These are phyloP conservation scores for Stratiomys singularior DNA, from an alignment of 2,888 invertebrate genomes.

Conservation along the genomic window DNA sequence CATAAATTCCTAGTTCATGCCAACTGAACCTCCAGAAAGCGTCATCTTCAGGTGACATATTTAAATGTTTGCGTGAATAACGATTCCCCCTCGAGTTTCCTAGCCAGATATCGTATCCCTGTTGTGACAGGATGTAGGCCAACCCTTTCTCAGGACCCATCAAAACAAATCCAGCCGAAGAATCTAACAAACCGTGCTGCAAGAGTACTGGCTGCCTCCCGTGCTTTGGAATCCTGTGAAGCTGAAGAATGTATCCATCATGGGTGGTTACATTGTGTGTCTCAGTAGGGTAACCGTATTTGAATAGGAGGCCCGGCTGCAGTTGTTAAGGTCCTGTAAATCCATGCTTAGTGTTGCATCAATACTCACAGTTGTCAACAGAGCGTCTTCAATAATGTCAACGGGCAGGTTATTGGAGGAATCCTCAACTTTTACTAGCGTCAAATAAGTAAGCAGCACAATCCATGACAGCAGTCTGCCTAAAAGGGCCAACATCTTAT, in stretches of 20 bases:
- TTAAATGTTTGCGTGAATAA: constrained; percentile 52
- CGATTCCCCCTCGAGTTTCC: constrained; percentile 55
- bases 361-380: constrained; percentile 20
- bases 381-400: constrained; percentile 20
- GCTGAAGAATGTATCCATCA: constrained; percentile 81
- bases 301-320: constrained; percentile 68
- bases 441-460: no score
- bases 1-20: constrained; percentile 69
- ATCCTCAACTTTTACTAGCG: no score
- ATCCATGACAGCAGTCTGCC: no score
- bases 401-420: neutral
- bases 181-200: constrained; percentile 78
- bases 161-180: constrained; percentile 79
- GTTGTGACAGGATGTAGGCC: constrained; percentile 46
- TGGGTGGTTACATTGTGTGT: constrained; percentile 73
- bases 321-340: neutral
- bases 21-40: constrained; percentile 57
- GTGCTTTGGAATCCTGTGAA: constrained; percentile 76
- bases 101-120: constrained; percentile 55
- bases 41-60: constrained; percentile 42
- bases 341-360: neutral
- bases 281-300: constrained; percentile 75
- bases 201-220: constrained; percentile 71
- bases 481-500: no score
- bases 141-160: constrained; percentile 73